Evolutionary conservation across 2,113 vertebrate species (phyloP).

Genomic region (Callaeas wilsoni): DNA sequence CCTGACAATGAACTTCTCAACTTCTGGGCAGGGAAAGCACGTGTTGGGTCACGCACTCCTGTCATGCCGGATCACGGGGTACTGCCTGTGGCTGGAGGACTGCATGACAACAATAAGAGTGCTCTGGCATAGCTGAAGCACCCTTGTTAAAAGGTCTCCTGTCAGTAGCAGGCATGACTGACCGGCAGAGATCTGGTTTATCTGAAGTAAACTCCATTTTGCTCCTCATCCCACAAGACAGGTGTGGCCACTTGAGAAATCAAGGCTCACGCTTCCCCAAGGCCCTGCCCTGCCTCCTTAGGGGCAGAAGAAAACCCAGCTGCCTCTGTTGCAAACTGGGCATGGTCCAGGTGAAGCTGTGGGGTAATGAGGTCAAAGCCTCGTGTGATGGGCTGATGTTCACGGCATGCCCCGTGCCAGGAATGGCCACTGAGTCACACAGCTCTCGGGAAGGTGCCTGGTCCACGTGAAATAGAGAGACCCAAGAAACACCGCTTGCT

Average conservation of each 20-base stretch:
- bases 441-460: not conserved
- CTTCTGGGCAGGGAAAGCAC: not conserved
- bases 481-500: not conserved
- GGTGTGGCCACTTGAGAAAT: not conserved
- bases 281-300: not conserved
- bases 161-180: not conserved
- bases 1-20: not conserved
- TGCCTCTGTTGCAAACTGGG: not conserved
- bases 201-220: not conserved
- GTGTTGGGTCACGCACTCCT: not conserved
- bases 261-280: not conserved
- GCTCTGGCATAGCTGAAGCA: not conserved
- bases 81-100: not conserved
- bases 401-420: not conserved
- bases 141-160: not conserved
- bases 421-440: not conserved
- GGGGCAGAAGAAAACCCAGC: not conserved
- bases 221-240: not conserved
- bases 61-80: not conserved
- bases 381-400: not conserved
- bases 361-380: not conserved
- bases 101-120: not conserved
- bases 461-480: not conserved
- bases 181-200: not conserved
- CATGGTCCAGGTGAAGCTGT: not conserved